phyloP scores from a whole-genome alignment of 2,888 invertebrate species.

The Drosophila kanekoi region DNA sequence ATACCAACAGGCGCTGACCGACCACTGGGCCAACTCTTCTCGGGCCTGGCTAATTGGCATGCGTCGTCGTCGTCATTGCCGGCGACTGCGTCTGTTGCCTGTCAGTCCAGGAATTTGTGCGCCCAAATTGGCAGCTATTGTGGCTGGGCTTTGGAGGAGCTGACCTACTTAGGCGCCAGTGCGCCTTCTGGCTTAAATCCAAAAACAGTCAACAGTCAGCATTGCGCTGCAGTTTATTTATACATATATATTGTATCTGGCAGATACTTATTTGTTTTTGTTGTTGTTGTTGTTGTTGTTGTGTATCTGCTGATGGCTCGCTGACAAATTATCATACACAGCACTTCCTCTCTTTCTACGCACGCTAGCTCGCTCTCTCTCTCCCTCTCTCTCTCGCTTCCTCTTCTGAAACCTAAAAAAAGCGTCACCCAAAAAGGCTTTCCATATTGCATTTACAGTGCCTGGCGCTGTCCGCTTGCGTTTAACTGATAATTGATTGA shows the following conservation, averaged over 20 bases:
- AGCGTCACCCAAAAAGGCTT: constrained; percentile 55
- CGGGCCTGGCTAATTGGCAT: constrained; percentile 69
- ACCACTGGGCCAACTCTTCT: constrained; percentile 21
- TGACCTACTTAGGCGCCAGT: constrained; percentile 76
- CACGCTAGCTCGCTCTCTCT: not conserved
- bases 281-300: not conserved
- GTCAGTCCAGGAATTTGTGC: constrained; percentile 74
- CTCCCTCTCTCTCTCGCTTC: not conserved
- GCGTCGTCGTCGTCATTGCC: constrained; percentile 45
- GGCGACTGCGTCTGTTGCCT: constrained; percentile 61
- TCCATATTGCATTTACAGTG: constrained; percentile 51
- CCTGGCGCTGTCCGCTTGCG: constrained; percentile 52
- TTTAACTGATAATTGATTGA: constrained; percentile 77
- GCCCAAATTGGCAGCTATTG: constrained; percentile 79
- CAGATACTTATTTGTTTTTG: constrained; percentile 22
- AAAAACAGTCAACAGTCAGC: constrained; percentile 72
- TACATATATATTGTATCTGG: constrained; percentile 20
- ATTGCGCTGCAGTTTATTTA: constrained; percentile 18
- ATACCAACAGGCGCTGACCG: constrained; percentile 48
- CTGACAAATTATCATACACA: constrained; percentile 71
- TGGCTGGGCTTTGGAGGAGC: constrained; percentile 47
- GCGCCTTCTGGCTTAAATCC: constrained; percentile 74
- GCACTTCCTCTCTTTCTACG: constrained; percentile 3
- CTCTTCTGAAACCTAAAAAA: constrained; percentile 7
- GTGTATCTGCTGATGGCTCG: constrained; percentile 46